These are phyloP conservation scores for Philypnodon macrostomus DNA, from an alignment of 2,797 vertebrate genomes.

Conservation along the genomic window DNA sequence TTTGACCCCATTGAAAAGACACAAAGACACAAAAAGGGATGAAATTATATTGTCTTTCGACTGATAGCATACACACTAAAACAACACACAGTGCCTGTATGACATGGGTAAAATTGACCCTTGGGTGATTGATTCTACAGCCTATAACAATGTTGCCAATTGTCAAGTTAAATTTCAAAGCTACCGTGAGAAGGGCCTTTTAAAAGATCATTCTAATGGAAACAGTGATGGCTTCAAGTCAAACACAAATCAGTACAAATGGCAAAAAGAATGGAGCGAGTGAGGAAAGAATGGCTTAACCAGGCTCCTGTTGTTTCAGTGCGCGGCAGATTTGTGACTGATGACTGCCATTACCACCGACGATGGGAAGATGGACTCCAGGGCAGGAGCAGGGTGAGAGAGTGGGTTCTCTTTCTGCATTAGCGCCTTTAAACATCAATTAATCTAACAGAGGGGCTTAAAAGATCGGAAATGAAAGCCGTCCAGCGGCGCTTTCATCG, in stretches of 20 bases:
- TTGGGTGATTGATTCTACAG: no score
- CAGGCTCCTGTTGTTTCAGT: conserved; percentile 34
- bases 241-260: conserved; percentile 53
- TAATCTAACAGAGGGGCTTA: conserved; percentile 50
- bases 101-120: no score
- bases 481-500: conserved; percentile 30
- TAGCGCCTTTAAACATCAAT: conserved; percentile 55
- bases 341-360: conserved; percentile 50
- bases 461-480: conserved; percentile 51
- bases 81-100: no score
- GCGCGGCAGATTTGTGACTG: conserved; percentile 44
- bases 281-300: conserved; percentile 10
- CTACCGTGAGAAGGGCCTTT: conserved; percentile 12
- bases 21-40: no score
- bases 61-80: no score
- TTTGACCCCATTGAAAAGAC: no score
- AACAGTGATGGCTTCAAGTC: conserved; percentile 42
- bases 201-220: conserved; percentile 44
- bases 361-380: conserved; percentile 33
- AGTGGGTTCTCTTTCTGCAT: conserved; percentile 41
- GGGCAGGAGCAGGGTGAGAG: conserved; percentile 18
- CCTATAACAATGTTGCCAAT: no score
- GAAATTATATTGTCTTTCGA: no score
- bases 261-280: conserved; percentile 12
- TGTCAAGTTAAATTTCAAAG: no score